phyloP scores from a whole-genome alignment of 2,888 invertebrate genomes.

The Parnassius mnemosyne region DNA sequence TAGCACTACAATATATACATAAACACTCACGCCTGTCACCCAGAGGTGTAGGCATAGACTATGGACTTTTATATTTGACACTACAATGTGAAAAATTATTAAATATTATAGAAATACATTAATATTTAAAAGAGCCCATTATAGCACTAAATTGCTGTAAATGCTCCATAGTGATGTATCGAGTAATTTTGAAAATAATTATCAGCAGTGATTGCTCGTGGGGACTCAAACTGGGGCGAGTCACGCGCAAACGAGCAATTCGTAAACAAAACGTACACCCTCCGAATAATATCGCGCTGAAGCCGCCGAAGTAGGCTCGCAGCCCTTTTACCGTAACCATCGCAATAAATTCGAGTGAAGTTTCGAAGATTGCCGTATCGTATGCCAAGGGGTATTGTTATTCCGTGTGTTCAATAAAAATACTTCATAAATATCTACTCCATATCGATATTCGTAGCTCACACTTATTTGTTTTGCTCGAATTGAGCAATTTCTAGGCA shows the following conservation, averaged over 20 bases:
- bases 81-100: too few relatives aligned
- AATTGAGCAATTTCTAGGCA: not conserved
- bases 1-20: too few relatives aligned
- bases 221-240: slow-evolving; percentile 50
- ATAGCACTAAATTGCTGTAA: not conserved
- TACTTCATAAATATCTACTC: slow-evolving; percentile 17
- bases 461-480: slow-evolving; percentile 3
- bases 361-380: slow-evolving; percentile 59
- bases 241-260: slow-evolving; percentile 70
- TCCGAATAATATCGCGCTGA: slow-evolving; percentile 60
- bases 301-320: slow-evolving; percentile 44
- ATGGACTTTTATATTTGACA: too few relatives aligned
- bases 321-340: slow-evolving; percentile 55
- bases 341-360: slow-evolving; percentile 63
- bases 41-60: too few relatives aligned
- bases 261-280: slow-evolving; percentile 75
- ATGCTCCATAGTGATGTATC: slow-evolving; percentile 10
- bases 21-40: too few relatives aligned
- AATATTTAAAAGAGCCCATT: too few relatives aligned
- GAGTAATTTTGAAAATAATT: slow-evolving; percentile 46
- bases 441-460: slow-evolving; percentile 2
- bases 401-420: slow-evolving; percentile 16
- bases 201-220: slow-evolving; percentile 55
- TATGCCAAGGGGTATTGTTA: slow-evolving; percentile 28
- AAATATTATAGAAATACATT: too few relatives aligned